Conservation (phyloP, 2,113 vertebrate species). For the Plestiodon gilberti region DNA sequence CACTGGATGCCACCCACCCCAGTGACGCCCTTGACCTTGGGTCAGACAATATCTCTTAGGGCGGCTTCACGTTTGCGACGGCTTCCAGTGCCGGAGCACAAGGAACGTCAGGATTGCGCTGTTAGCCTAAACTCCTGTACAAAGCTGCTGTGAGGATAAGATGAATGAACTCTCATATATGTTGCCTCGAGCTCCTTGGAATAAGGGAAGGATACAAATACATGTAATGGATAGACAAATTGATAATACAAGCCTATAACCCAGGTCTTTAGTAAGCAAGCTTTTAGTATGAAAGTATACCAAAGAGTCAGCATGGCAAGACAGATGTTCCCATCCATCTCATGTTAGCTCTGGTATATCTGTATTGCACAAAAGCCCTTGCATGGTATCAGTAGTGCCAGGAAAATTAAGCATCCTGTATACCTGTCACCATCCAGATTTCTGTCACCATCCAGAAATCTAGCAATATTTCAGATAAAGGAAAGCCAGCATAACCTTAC, state of each 20-base stretch:
- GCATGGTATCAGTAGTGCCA: background rate
- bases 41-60: no score
- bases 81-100: no score
- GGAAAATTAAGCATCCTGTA: background rate
- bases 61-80: no score
- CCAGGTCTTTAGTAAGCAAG: background rate
- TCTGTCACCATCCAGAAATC: background rate
- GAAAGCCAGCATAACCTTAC: background rate
- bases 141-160: no score
- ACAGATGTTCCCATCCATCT: background rate
- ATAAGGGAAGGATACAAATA: background rate
- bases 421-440: no score
- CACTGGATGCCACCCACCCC: no score
- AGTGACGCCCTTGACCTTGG: no score
- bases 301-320: background rate
- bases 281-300: no score
- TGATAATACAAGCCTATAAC: background rate
- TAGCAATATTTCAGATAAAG: background rate
- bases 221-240: no score
- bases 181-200: no score
- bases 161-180: background rate
- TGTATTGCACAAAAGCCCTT: background rate
- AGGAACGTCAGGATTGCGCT: no score
- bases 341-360: background rate
- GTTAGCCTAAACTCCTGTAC: no score